phyloP scores from a whole-genome alignment of 2,888 invertebrate species.

The Pseudococcus jackbeardsleyi region DNA sequence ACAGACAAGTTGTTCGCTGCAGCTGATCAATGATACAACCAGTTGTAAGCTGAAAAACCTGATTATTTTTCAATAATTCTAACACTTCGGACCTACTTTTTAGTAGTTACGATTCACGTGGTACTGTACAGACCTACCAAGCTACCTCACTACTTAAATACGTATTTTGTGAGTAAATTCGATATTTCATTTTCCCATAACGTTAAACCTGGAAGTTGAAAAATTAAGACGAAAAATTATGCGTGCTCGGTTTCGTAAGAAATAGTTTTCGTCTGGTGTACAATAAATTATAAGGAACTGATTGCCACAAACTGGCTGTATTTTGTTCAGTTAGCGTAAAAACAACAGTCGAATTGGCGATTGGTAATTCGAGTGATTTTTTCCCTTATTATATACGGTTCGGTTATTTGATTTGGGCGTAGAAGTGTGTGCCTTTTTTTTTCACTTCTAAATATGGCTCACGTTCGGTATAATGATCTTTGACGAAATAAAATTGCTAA shows the following conservation, averaged over 20 bases:
- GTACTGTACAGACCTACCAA: neutral
- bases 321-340: conserved; percentile 30
- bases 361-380: neutral
- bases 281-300: neutral
- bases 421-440: neutral
- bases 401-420: conserved; percentile 4
- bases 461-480: conserved; percentile 25
- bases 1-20: neutral
- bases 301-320: neutral
- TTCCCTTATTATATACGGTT: conserved; percentile 11
- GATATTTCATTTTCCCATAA: neutral
- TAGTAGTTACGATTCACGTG: neutral
- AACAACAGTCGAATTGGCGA: neutral
- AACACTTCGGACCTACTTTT: conserved; percentile 34
- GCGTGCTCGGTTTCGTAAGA: neutral
- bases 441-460: neutral
- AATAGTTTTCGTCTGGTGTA: neutral
- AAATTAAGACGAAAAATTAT: neutral
- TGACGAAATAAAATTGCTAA: conserved; percentile 38
- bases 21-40: conserved; percentile 25
- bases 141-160: neutral
- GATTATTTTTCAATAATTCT: conserved; percentile 18
- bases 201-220: conserved; percentile 3
- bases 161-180: neutral
- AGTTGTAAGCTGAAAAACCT: conserved; percentile 23